Evolutionary conservation across 2,113 vertebrate species (phyloP).

Genomic region (Elgaria multicarinata): DNA sequence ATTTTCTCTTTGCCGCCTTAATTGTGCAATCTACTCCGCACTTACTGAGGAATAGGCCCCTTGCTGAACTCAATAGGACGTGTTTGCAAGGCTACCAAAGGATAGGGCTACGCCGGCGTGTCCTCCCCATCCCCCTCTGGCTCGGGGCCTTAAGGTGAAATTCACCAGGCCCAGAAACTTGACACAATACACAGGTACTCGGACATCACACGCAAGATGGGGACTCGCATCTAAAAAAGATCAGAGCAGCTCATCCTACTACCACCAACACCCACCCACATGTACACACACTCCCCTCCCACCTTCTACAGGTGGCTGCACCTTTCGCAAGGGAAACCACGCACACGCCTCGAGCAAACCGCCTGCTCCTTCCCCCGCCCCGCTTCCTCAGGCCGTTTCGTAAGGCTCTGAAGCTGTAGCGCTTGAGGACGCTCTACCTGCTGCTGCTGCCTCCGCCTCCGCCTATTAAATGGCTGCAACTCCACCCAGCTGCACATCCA

Average conservation of each 20-base stretch:
- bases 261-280: fast-evolving
- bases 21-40: no score
- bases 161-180: not conserved
- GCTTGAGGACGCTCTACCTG: not conserved
- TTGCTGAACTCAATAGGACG: not conserved
- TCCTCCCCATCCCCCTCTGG: not conserved
- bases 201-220: not conserved
- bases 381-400: not conserved
- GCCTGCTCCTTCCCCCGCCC: no score
- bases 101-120: not conserved
- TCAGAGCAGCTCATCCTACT: not conserved
- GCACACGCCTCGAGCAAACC: not conserved
- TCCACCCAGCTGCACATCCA: not conserved
- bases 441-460: fast-evolving
- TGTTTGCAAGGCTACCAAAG: not conserved
- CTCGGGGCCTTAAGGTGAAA: not conserved
- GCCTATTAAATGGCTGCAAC: not conserved
- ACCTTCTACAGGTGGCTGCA: constrained; percentile 43
- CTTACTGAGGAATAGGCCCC: not conserved
- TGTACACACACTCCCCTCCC: no score
- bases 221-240: no score
- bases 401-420: not conserved
- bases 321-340: not conserved
- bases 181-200: not conserved
- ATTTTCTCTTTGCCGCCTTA: constrained; percentile 41